Evolutionary conservation across 2,113 vertebrate species (phyloP), one percentile per base, ranked within the genome.

Genomic region (Trinectes maculatus): DNA sequence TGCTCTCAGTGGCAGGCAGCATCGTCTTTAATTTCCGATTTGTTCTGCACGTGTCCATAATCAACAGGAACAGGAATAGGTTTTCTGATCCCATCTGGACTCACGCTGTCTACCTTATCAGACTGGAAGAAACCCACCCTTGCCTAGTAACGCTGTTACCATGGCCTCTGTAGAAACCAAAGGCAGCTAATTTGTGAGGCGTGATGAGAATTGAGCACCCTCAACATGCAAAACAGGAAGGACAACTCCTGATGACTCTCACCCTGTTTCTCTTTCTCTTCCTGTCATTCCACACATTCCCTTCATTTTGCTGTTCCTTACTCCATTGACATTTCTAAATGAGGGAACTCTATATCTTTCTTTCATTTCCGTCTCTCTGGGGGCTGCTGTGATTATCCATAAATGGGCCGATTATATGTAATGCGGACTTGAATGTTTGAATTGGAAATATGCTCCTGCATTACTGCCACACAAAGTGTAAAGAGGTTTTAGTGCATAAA

Each of bases 61-160:
- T 70, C 34, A 42, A 49, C 18, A 66, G 42, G n/a, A n/a, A n/a
- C 28, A 69, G 33, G 34, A 57, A 52, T 65, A 53, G 47, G 21
- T 47, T 67, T 33, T 34, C 34, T 34, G 26, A 77, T 71, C 52
- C 70, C 67, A 80, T 74, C 49, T 82, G 72, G 39, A 31, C 31
- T 77, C 39, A 40, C 6, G 34, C 47, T 3, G n/a, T 76, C 59
- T 56, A 79, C 68, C 53, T 82, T 73, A 80, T 73, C 39, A 51
- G 53, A 78, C 40, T 42, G 24, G 42, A 76, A 52, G 68, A 51
- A 78, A 72, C 68, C 55, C 63, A 64, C 29, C 66, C 77, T 77
- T 60, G 77, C 88, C 63, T 89, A 58, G 85, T 89, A 88, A 91
- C 82, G 22, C 79, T 56, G 90, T 89, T 91, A 87, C 85, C 83